Evolutionary conservation across 2,113 vertebrate species (phyloP), one percentile per base, ranked within the genome.

Genomic region (Gavialis gangeticus): DNA sequence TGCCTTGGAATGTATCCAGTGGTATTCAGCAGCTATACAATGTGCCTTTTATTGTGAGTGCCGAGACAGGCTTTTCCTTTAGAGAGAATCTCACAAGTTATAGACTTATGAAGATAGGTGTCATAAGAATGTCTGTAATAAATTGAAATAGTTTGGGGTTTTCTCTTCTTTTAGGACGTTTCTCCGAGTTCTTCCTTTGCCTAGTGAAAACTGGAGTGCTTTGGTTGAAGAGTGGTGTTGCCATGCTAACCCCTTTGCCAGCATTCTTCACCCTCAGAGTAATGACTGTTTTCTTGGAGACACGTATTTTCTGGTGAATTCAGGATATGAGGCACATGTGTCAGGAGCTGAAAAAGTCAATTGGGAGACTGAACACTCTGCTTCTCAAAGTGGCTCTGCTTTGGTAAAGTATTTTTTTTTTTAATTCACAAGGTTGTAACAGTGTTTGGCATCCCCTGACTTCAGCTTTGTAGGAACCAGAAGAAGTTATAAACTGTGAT

Each of bases 211-310:
- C 97, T 99, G 99, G 99, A 99, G 97, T 73, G 95, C 98, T 86
- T 97, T 99, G 14, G 99, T 99, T 88, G 99, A 98, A 34, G 99
- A 99, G 90, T 99, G 99, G 99, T 99, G 99, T 91, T 99, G 99
- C 95, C 99, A 99, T 92, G 98, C 99, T 0, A 98, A 99, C 94
- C 99, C 99, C 10, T 99, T 99, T 89, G 98, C 98, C 55, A 98
- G 96, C 94, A 95, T 98, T 94, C 97, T 99, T 92, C 95, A 98
- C 67, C 99, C 99, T 17, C 97, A 95, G 94, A 96, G 95, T 24
- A 98, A 98, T 11, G 99, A 99, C 93, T 99, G 99, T 95, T 98
- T 99, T 90, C 83, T 99, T 82, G 99, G 99, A 22, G 99, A 99
- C 95, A 98, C 98, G 27, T 99, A 98, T 95, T 94, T 99, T 81